Evolutionary conservation across 2,113 vertebrate species (phyloP).

Genomic region (Platysteira castanea): DNA sequence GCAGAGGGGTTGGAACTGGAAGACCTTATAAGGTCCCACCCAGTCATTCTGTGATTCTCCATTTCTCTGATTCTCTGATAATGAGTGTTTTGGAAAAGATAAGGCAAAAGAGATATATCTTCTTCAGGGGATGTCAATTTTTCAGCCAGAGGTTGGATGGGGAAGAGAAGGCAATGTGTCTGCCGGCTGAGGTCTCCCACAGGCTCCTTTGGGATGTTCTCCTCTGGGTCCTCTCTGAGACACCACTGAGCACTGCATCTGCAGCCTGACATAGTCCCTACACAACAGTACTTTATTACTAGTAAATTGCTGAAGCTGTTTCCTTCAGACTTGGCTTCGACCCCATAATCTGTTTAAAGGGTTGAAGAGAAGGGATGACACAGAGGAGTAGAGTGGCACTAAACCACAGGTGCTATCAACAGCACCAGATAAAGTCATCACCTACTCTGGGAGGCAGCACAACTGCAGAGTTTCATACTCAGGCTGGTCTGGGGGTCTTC

Average conservation of each 20-base stretch:
- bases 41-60: not conserved
- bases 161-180: not conserved
- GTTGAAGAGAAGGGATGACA: not conserved
- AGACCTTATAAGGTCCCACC: not conserved
- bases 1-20: not conserved
- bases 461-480: not conserved
- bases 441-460: not conserved
- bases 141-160: not conserved
- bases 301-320: not conserved
- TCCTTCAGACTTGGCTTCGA: not conserved
- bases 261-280: not conserved
- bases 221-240: not conserved
- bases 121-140: not conserved
- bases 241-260: rapidly evolving
- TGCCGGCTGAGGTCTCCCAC: not conserved
- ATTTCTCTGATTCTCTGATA: not conserved
- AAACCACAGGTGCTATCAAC: not conserved
- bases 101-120: not conserved
- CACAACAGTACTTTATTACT: not conserved
- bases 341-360: not conserved
- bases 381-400: not conserved
- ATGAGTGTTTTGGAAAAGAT: not conserved
- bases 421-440: not conserved
- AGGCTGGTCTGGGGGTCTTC: not conserved
- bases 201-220: not conserved